Evolutionary conservation across 2,888 invertebrate genomes (phyloP), one percentile per base, ranked within the genome.

Genomic region (Protonemura montana): DNA sequence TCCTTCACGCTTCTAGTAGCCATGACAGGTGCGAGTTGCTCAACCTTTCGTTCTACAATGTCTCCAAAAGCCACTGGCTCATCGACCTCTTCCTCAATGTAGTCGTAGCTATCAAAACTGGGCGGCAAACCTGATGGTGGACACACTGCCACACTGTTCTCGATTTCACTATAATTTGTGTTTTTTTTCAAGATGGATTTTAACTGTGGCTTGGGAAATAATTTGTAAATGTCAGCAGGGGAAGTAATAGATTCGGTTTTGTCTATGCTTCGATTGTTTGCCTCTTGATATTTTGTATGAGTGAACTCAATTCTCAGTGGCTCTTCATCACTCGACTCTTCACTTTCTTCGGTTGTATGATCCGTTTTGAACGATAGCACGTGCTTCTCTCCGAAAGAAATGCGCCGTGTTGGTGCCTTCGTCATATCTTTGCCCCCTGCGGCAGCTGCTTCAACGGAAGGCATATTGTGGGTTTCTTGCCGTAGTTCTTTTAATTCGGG

Each of bases 161-260:
- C 42, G 10, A 21, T 42, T 42, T 83, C 25, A 2, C 81, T 29
- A 21, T n/a, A 27, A 81, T 41, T 83, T 59, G 76, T 30, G 2
- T 82, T 80, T 59, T 41, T 80, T 76, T 87, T 87, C 59, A 87
- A 42, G n/a, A 87, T 87, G 29, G 87, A 85, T 25, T 87, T 87
- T 21, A 85, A 82, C n/a, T 21, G 25, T 0, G 6, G 42, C 41
- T 82, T 59, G 26, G 78, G 80, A 21, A 82, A 28, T 25, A 85
- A 25, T 21, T 85, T 82, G 76, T 87, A 76, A 30, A 87, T 87
- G 25, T 87, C 85, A 28, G 82, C 87, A 76, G 87, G 87, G 81
- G 59, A 76, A 21, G n/a, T 30, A 81, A 86, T 85, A 5, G 41
- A 26, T 27, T 86, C 30, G 0, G 16, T 78, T 28, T 77, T 29